Percentiles rank a stretch among this genome's conserved stretches.
Conservation (phyloP, 2,797 vertebrate species). For the Megalops cyprinoides region DNA sequence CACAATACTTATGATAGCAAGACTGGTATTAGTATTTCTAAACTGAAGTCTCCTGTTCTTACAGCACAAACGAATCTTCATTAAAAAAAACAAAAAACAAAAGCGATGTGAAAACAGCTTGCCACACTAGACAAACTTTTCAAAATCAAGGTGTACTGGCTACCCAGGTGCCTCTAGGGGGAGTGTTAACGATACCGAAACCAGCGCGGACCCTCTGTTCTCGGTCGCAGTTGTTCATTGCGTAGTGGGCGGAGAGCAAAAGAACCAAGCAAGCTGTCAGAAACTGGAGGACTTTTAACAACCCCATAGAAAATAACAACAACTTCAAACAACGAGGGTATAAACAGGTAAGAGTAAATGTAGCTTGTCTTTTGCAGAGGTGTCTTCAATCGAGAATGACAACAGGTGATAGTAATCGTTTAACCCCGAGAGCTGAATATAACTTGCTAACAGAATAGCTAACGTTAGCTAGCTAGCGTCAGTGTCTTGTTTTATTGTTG, state of each 20-base stretch:
- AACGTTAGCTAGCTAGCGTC: neutral
- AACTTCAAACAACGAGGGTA: neutral
- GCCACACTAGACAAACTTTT: neutral
- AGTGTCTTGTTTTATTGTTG: slow-evolving; percentile 11
- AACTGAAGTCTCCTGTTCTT: no score
- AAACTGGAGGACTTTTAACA: slow-evolving; percentile 22
- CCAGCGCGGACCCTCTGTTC: neutral
- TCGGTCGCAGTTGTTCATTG: neutral
- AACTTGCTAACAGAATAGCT: no score
- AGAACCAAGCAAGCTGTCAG: slow-evolving; percentile 24
- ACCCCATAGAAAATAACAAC: slow-evolving; percentile 4
- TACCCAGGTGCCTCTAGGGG: slow-evolving; percentile 12
- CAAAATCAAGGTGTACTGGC: neutral
- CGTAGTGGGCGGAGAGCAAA: slow-evolving; percentile 11
- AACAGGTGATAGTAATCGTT: neutral
- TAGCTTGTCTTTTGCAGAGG: neutral
- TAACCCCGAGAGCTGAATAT: neutral
- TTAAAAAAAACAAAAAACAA: neutral
- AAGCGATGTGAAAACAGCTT: neutral
- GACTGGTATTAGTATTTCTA: no score
- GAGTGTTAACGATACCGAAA: neutral
- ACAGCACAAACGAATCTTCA: no score
- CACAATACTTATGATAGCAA: no score
- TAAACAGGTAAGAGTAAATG: neutral
- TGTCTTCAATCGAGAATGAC: neutral